A percentile compares a stretch with the other conserved stretches of the same genome.
Conservation (phyloP, 2,888 invertebrate genomes). For the Philonicus albiceps region DNA sequence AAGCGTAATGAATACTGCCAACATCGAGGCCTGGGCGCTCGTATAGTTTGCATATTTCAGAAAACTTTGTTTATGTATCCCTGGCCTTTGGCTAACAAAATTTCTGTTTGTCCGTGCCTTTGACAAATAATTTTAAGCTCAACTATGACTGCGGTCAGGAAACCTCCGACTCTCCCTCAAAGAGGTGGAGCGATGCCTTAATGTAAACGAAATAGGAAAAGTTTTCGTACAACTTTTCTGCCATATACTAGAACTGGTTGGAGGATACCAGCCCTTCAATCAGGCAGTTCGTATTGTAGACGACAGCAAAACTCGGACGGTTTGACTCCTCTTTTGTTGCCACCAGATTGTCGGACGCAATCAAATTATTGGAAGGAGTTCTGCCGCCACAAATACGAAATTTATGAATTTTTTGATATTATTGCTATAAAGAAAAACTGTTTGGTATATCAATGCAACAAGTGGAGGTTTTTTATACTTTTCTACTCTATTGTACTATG, state of each 20-base stretch:
- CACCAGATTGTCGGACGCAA: constrained; percentile 16
- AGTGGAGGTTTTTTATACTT: not conserved
- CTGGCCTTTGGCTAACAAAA: constrained; percentile 32
- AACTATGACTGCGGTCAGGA: constrained; percentile 32
- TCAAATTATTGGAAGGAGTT: not conserved
- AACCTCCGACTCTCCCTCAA: constrained; percentile 26
- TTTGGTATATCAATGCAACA: not conserved
- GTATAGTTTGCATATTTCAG: constrained; percentile 32
- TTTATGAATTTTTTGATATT: not conserved
- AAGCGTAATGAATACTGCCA: constrained; percentile 26
- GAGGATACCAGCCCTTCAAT: not conserved
- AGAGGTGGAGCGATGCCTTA: constrained; percentile 19
- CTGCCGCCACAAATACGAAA: not conserved
- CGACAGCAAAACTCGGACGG: not conserved
- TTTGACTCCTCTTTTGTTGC: constrained; percentile 2
- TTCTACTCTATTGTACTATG: not conserved
- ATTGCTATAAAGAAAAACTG: not conserved
- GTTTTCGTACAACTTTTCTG: constrained; percentile 20
- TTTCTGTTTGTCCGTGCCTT: constrained; percentile 32
- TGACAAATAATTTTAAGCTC: constrained; percentile 33
- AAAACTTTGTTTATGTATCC: constrained; percentile 39
- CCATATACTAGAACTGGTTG: not conserved
- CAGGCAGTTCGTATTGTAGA: not conserved
- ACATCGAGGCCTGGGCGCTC: not conserved
- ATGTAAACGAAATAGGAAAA: constrained; percentile 38